These are phyloP conservation scores for Ophion obscuratus DNA, from an alignment of 2,888 invertebrate genomes.

Conservation along the genomic window DNA sequence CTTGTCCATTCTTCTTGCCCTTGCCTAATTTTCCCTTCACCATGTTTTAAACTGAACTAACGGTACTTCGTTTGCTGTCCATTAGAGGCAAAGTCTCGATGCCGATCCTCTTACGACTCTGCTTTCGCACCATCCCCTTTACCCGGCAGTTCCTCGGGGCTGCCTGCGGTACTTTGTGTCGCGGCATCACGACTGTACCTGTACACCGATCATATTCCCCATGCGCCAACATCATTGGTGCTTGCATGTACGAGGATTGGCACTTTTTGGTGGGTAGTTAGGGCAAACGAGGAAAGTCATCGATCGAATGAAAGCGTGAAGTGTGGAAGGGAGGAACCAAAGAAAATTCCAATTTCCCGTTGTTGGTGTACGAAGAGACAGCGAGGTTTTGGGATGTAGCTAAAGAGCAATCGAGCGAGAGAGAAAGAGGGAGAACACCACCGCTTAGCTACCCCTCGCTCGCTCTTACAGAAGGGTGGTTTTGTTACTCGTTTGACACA, in stretches of 20 bases:
- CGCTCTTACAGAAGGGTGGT: constrained; percentile 54
- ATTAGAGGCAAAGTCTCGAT: constrained; percentile 69
- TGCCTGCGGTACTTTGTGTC: not conserved
- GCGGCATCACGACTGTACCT: not conserved
- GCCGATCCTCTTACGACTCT: constrained; percentile 53
- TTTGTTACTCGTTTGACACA: constrained; percentile 60
- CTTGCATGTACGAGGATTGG: not conserved
- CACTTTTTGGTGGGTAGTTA: not conserved
- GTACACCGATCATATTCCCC: not conserved
- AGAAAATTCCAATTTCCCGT: constrained; percentile 35
- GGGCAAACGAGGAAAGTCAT: constrained; percentile 12
- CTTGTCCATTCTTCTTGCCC: constrained; percentile 18
- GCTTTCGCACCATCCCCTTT: constrained; percentile 1
- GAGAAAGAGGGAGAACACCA: constrained; percentile 20
- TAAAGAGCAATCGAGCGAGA: not conserved
- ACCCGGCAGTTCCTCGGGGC: constrained; percentile 22
- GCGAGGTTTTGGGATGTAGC: not conserved
- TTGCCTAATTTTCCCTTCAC: constrained; percentile 21
- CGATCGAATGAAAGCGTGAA: not conserved
- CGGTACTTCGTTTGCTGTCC: constrained; percentile 72
- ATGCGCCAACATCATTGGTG: not conserved
- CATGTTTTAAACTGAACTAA: constrained; percentile 41
- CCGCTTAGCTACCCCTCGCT: constrained; percentile 57
- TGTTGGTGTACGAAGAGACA: not conserved
- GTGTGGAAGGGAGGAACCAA: constrained; percentile 36